Evolutionary conservation across 2,888 invertebrate genomes (phyloP), one percentile per base, ranked within the genome.

Genomic region (Lacanobia wlatinum): DNA sequence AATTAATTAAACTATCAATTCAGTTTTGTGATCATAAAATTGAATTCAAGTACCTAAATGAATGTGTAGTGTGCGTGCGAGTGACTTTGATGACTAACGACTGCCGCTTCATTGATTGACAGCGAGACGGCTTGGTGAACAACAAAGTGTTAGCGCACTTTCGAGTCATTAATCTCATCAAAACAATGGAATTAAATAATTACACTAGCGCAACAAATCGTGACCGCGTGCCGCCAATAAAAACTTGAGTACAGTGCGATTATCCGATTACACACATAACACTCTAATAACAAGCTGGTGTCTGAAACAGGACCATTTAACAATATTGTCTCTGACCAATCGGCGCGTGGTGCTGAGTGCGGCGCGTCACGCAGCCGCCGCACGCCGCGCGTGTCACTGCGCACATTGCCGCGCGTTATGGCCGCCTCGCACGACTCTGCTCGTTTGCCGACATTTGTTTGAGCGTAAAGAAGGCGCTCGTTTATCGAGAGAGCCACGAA

Each of bases 401-500:
- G 82, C 85, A 83, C 84, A 84, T 81, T 65, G 64, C 83, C 79
- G 78, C 82, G 68, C 79, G 83, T 90, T 90, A 92, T 90, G 85
- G 88, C 87, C 87, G 80, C 81, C 87, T 88, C 89, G 89, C 92
- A 91, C 90, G 92, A 91, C 87, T 88, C 59, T 14, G 59, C 59
- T 59, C 40, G 59, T 59, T 86, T 79, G 84, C 88, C 84, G 87
- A 89, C 89, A 91, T 90, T 90, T 89, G 90, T 90, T 87, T 82
- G 84, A 88, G 88, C 89, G 88, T 88, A 90, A 90, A 90, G 86
- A 85, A 87, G 87, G 85, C 87, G 81, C 88, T 86, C 92, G 91
- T 94, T 94, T 92, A 93, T 92, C 91, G 91, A 91, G 89, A 91
- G 89, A 90, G 89, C 90, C 91, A 90, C 92, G 92, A 94, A 95